A percentile compares a stretch with the other conserved stretches of the same genome.
phyloP scores from a whole-genome alignment of 1,140 invertebrate species.

The Drosophila dunni region DNA sequence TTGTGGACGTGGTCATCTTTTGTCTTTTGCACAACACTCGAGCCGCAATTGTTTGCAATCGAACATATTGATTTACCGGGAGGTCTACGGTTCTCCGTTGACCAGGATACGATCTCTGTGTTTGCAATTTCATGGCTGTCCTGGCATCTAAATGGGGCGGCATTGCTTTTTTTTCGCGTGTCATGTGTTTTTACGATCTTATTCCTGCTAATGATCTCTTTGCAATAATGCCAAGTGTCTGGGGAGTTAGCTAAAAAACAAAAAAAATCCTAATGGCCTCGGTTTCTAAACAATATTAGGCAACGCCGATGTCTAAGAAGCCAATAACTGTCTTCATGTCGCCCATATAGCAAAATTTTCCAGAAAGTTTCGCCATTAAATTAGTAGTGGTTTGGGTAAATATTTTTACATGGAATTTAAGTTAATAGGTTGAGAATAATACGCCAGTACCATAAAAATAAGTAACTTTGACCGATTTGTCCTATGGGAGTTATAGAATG shows the following conservation, averaged over 20 bases:
- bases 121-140: conserved; percentile 71
- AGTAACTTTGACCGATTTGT: no score
- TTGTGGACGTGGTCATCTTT: conserved; percentile 53
- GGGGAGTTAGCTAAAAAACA: not conserved
- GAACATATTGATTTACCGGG: conserved; percentile 78
- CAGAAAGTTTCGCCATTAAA: conserved; percentile 40
- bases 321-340: not conserved
- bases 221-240: conserved; percentile 44
- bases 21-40: conserved; percentile 59
- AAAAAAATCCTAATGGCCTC: conserved; percentile 34
- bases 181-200: conserved; percentile 79
- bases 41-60: conserved; percentile 75
- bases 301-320: conserved; percentile 24
- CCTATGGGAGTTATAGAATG: no score
- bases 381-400: not conserved
- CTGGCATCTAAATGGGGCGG: conserved; percentile 44
- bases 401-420: conserved; percentile 15
- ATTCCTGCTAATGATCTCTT: conserved; percentile 80
- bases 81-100: conserved; percentile 45
- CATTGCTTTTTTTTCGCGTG: conserved; percentile 74
- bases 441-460: not conserved
- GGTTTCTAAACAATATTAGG: conserved; percentile 28
- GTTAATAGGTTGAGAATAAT: not conserved
- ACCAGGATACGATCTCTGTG: conserved; percentile 17
- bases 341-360: conserved; percentile 23